Base-by-base conservation (phyloP, 2,888 invertebrate genomes). In the Carterocephalus palaemon region DNA sequence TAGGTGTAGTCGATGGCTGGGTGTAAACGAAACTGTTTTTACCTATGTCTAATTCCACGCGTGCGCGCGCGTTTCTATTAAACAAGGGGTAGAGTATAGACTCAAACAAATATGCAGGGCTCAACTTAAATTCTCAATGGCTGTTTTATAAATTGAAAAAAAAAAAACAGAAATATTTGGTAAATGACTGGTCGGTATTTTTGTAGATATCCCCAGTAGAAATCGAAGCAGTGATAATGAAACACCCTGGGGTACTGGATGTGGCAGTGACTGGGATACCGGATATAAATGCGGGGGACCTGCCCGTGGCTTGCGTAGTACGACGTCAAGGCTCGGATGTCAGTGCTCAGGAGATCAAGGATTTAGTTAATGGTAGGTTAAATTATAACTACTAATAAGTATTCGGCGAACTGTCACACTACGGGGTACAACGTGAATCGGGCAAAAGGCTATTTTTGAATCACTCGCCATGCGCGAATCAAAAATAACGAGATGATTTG, bases 141-240 rank as follows among this genome's bases (percentile, higher is more conserved):
- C n/a, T n/a, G n/a, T n/a, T n/a, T n/a, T n/a, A n/a, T n/a, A n/a
- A n/a, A n/a, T n/a, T n/a, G n/a, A n/a, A n/a, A n/a, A n/a, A n/a
- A n/a, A n/a, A n/a, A n/a, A n/a, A n/a, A n/a, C n/a, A n/a, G n/a
- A n/a, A n/a, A n/a, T n/a, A n/a, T n/a, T n/a, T n/a, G n/a, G n/a
- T n/a, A n/a, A n/a, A n/a, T n/a, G n/a, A n/a, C 29, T 20, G 32
- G 24, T 24, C 4, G 13, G 19, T 40, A 0, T 32, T 10, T 10
- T 16, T 51, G 1, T 51, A 80, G 79, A 70, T 78, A 48, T 78
- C 75, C 0, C 77, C 79, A 12, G 53, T 67, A 8, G 75, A 79
- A 48, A 15, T 79, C 19, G 79, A 77, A 26, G 37, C 19, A 0
- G 59, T 70, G 2, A 74, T 76, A 39, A 53, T 48, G 6, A 50